Base-by-base conservation (phyloP, 2,113 vertebrate species). In the Menidia beryllina region DNA sequence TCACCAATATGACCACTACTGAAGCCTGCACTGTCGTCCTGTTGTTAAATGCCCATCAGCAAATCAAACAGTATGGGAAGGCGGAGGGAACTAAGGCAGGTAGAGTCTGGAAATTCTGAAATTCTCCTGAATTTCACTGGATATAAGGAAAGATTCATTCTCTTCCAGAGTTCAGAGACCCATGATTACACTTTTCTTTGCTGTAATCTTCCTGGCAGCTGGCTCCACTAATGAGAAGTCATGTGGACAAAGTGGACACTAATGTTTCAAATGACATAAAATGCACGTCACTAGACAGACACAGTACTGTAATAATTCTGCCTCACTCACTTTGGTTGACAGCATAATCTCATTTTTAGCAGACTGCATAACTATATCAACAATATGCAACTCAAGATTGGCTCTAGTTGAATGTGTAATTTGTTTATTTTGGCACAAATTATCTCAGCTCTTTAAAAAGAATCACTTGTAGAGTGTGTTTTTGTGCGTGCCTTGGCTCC, bases 31-130 rank as follows among this genome's bases (percentile, higher is more conserved):
- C 81, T 77, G 12, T 60, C 77, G 30, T 72, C 74, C 81, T 60
- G 81, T 64, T 81, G 88, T 73, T 75, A 88, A 89, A 88, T 77
- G 13, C 78, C 80, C 78, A 5, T 41, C 48, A 57, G 56, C 69
- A 36, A 81, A 86, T 76, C 72, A 81, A 83, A 81, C 68, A 20
- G 25, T 8, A 34, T 1, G 15, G 30, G 27, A 17, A 23, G 39
- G 23, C 19, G 13, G 27, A 14, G 30, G 21, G 17, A 30, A 21
- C 27, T 7, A 3, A 23, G 63, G 52, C 65, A 55, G 63, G 58
- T 19, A 34, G 26, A 48, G 51, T 54, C 61, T 58, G 49, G 56
- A 72, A 57, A 70, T 57, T 60, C 14, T 13, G 36, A 2, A 47
- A 63, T 53, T 69, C 27, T 38, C 15, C 26, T 21, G 24, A 67